These are phyloP conservation scores for Zosterops hypoxanthus DNA, from an alignment of 2,113 vertebrate species.

Conservation along the genomic window DNA sequence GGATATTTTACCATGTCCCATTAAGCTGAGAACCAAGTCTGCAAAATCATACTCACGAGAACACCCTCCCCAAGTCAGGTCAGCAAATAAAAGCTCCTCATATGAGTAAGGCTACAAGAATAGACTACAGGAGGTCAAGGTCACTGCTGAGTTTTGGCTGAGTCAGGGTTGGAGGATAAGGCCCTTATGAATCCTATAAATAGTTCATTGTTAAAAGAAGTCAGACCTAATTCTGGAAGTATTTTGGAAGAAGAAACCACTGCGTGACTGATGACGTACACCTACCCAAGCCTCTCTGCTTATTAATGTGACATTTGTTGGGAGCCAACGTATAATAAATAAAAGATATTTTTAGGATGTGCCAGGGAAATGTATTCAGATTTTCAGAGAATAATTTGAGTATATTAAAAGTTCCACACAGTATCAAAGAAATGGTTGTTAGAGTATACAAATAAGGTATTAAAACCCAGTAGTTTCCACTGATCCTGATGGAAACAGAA, in stretches of 20 bases:
- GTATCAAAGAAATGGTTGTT: not conserved
- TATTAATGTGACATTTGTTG: conserved; percentile 42
- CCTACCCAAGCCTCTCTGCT: not conserved
- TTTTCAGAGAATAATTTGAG: conserved; percentile 11
- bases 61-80: not conserved
- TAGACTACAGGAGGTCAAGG: conserved; percentile 40
- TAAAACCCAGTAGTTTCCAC: not conserved
- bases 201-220: conserved; percentile 55
- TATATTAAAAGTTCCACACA: not conserved
- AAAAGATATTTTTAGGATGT: conserved; percentile 39
- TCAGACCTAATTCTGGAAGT: conserved; percentile 41
- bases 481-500: not conserved
- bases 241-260: conserved; percentile 49
- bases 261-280: not conserved
- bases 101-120: conserved; percentile 43
- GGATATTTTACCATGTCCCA: conserved; percentile 21
- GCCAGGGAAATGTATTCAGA: not conserved
- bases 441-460: not conserved
- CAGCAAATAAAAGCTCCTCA: conserved; percentile 4
- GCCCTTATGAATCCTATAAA: conserved; percentile 58
- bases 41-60: not conserved
- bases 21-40: not conserved
- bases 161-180: conserved; percentile 59
- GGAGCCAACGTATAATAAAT: conserved; percentile 23
- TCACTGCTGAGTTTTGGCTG: conserved; percentile 58